phyloP scores from a whole-genome alignment of 1,140 invertebrate species.

The Drosophila carrolli region DNA sequence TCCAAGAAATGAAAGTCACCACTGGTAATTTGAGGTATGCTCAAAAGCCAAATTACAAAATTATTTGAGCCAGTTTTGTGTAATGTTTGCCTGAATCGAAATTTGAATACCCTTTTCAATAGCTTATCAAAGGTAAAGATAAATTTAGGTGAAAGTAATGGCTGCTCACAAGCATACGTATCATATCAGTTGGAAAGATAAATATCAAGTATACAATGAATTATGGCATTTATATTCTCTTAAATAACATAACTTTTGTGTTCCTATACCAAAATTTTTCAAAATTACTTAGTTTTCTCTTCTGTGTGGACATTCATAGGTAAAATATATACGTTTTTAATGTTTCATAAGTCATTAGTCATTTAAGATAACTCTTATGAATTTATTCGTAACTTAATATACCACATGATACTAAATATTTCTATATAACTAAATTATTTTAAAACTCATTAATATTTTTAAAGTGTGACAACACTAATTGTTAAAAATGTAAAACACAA shows the following conservation, averaged over 20 bases:
- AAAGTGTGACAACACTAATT: no score
- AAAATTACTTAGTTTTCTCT: no score
- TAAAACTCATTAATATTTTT: no score
- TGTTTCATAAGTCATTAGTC: no score
- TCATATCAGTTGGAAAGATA: not conserved
- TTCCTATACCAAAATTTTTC: not conserved
- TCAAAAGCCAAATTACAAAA: constrained; percentile 62
- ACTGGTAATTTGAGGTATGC: constrained; percentile 65
- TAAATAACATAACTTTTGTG: not conserved
- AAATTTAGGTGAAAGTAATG: not conserved
- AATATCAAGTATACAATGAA: not conserved
- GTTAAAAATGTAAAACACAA: no score
- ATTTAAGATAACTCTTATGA: no score
- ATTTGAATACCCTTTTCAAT: constrained; percentile 6
- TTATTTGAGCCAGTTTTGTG: constrained; percentile 27
- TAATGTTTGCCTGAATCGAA: not conserved
- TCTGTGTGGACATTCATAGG: no score
- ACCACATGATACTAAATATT: no score
- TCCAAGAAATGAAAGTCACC: constrained; percentile 75
- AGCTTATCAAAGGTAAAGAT: not conserved
- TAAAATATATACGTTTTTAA: no score
- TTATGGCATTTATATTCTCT: not conserved
- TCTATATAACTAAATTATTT: no score
- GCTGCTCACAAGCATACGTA: not conserved
- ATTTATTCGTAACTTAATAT: no score